Base-by-base conservation (phyloP, 2,888 invertebrate genomes). In the Trichogramma dendrolimi region DNA sequence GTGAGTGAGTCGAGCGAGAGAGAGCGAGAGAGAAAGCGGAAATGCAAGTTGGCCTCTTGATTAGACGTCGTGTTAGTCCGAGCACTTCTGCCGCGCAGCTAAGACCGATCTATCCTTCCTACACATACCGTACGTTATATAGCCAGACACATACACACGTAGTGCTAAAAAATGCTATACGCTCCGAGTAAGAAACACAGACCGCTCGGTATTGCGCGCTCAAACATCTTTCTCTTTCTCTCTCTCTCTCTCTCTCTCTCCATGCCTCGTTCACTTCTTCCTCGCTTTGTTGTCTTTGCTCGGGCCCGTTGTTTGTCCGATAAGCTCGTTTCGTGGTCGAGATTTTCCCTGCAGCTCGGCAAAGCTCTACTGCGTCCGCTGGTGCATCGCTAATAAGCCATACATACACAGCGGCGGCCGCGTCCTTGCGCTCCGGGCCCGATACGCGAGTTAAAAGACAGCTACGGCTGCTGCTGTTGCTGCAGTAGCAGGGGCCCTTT, bases 351-450 rank as follows among this genome's bases (percentile, higher is more conserved):
- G 27, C 27, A 27, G 27, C 27, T 27, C 27, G 27, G 27, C 27
- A 27, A 27, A 27, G 27, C 27, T 27, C 27, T 27, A 27, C 27
- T 27, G 27, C 27, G 27, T 27, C 27, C 27, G 55, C 63, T 67
- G 46, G 64, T 59, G 68, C 69, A 70, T 71, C 64, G 69, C 70
- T 70, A 69, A 68, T 71, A 70, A 68, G 65, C 55, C 49, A 58
- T 44, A 14, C 50, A 54, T 52, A 38, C 52, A 40, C 46, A 43
- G 6, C 39, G 42, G 10, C 14, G 48, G 8, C 11, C 54, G 5
- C 50, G 14, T 41, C 14, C 40, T n/a, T 43, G 27, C 27, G 27
- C 27, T 27, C 27, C 27, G 27, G 27, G 27, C 2, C 27, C 27
- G 27, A 27, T 27, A 27, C 27, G 27, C 27, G 2, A 27, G 27